phyloP scores from a whole-genome alignment of 2,888 invertebrate species.

The Drosophila neonasuta region DNA sequence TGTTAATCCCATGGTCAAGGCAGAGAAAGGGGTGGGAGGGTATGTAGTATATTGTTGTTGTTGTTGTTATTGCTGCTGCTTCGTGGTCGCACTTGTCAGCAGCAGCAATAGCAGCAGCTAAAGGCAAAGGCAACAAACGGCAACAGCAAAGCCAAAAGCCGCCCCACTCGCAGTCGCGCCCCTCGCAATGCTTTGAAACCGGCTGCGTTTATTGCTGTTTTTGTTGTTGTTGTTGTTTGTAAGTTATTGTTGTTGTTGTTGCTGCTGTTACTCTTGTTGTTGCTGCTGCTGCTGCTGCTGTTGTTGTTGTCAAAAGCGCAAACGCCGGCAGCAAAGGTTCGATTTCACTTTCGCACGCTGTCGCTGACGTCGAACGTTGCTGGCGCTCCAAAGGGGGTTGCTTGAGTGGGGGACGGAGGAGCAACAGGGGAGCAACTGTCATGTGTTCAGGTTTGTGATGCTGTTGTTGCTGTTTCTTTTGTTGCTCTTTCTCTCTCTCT shows the following conservation, averaged over 20 bases:
- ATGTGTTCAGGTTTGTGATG: slow-evolving; percentile 56
- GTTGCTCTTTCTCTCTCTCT: not conserved
- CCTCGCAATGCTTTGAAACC: slow-evolving; percentile 61
- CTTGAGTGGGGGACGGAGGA: not conserved
- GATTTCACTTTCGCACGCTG: slow-evolving; percentile 79
- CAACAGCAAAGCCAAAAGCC: slow-evolving; percentile 32
- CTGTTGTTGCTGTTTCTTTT: not conserved
- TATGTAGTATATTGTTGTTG: not conserved
- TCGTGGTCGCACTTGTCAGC: slow-evolving; percentile 56
- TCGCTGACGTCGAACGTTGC: slow-evolving; percentile 59
- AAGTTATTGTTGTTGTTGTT: slow-evolving; percentile 26
- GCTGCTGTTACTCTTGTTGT: slow-evolving; percentile 29
- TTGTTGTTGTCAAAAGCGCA: slow-evolving; percentile 63
- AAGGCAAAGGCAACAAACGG: slow-evolving; percentile 3
- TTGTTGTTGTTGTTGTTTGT: slow-evolving; percentile 20
- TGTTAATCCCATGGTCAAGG: slow-evolving; percentile 13
- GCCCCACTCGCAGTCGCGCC: slow-evolving; percentile 42
- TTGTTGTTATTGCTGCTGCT: not conserved
- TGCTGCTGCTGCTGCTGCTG: slow-evolving; percentile 39
- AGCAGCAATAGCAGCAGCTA: slow-evolving; percentile 12
- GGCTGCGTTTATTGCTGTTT: slow-evolving; percentile 49
- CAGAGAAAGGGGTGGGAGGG: slow-evolving; percentile 3
- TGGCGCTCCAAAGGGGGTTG: slow-evolving; percentile 46
- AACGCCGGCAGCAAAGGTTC: slow-evolving; percentile 76
- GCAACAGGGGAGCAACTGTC: slow-evolving; percentile 42